These are phyloP conservation scores for Chrysomela aeneicollis DNA, from an alignment of 2,888 invertebrate species.

Conservation along the genomic window DNA sequence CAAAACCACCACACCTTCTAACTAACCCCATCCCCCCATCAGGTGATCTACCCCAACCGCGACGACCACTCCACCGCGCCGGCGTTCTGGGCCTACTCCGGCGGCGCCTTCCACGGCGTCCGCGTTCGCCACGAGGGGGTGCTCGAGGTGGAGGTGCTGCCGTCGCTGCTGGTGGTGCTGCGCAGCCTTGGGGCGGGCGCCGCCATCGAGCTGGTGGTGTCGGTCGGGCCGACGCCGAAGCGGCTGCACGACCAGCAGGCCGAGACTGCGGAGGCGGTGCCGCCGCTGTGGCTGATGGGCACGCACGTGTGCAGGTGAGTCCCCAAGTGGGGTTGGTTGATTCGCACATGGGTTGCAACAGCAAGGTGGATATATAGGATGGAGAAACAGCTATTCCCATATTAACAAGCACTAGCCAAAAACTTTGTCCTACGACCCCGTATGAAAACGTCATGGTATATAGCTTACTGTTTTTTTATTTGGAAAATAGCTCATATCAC, in stretches of 20 bases:
- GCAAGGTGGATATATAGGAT: too few relatives aligned
- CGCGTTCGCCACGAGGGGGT: constrained; percentile 65
- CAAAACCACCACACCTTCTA: too few relatives aligned
- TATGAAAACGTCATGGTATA: too few relatives aligned
- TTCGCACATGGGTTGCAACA: too few relatives aligned
- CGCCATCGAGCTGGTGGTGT: constrained; percentile 62
- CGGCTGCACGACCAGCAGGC: constrained; percentile 59
- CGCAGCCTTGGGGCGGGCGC: constrained; percentile 64
- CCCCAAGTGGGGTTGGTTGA: neutral
- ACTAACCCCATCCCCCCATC: too few relatives aligned
- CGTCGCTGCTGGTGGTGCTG: constrained; percentile 65
- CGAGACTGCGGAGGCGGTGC: constrained; percentile 37
- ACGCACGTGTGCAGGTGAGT: constrained; percentile 61
- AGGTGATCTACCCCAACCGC: constrained; percentile 63
- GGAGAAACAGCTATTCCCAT: too few relatives aligned
- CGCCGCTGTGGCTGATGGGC: constrained; percentile 61
- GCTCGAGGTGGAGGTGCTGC: constrained; percentile 64
- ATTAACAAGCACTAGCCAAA: too few relatives aligned
- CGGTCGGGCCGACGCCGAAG: constrained; percentile 64
- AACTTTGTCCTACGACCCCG: too few relatives aligned
- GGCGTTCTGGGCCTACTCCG: constrained; percentile 64
- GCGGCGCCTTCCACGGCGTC: constrained; percentile 67
- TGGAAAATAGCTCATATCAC: too few relatives aligned
- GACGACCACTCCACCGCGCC: constrained; percentile 63
- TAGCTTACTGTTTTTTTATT: too few relatives aligned